Conservation (phyloP, 2,113 vertebrate genomes). For the Channa maculata region DNA sequence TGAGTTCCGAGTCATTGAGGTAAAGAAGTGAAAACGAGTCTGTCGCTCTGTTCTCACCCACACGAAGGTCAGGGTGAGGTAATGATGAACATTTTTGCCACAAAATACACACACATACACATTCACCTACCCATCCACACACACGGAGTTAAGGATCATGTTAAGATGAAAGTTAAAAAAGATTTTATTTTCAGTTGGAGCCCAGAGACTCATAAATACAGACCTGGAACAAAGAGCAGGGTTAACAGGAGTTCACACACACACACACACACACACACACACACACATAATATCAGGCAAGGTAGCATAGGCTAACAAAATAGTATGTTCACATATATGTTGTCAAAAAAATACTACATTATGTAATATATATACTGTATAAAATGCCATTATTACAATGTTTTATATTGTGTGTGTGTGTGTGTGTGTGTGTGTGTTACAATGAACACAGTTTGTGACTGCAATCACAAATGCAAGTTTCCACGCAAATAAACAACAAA, state of each 20-base stretch:
- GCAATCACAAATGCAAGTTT: no score
- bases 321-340: no score
- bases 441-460: no score
- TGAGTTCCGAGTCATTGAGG: conserved; percentile 37
- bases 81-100: conserved; percentile 51
- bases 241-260: conserved; percentile 15
- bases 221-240: conserved; percentile 60
- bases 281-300: no score
- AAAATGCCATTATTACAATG: conserved; percentile 61
- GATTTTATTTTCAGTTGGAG: conserved; percentile 68
- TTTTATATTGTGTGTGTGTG: conserved; percentile 52
- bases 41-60: conserved; percentile 18
- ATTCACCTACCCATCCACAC: neutral
- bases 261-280: no score
- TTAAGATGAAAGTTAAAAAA: conserved; percentile 70
- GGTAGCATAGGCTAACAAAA: no score
- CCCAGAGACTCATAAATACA: conserved; percentile 69
- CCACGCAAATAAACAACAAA: no score
- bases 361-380: no score
- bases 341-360: no score
- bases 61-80: conserved; percentile 55
- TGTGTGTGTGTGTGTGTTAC: neutral
- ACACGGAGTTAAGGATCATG: conserved; percentile 37
- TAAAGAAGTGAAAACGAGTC: conserved; percentile 69
- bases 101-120: conserved; percentile 21